Evolutionary conservation across 1,140 invertebrate genomes (phyloP).

Genomic region (Cataglyphis hispanica): DNA sequence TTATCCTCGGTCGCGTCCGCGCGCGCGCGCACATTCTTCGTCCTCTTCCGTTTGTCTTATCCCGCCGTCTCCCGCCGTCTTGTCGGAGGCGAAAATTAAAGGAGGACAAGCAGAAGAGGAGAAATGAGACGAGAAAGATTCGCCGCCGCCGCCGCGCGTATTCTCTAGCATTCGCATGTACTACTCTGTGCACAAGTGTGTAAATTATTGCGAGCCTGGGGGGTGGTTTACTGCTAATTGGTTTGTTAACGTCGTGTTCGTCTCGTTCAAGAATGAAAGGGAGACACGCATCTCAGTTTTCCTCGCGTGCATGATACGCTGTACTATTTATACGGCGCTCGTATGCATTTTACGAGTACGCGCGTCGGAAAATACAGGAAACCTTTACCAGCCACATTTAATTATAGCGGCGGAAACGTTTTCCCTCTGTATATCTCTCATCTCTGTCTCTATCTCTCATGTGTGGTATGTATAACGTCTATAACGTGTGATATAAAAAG

Average conservation of each 20-base stretch:
- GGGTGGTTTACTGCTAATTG: slow-evolving; percentile 84
- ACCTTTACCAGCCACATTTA: slow-evolving; percentile 55
- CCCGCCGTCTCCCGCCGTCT: slow-evolving; percentile 1
- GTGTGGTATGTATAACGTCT: neutral
- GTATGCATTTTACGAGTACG: slow-evolving; percentile 46
- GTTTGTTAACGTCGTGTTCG: slow-evolving; percentile 82
- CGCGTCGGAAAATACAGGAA: slow-evolving; percentile 50
- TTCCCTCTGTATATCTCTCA: neutral
- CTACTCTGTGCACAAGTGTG: slow-evolving; percentile 66
- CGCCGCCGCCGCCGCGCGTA: slow-evolving; percentile 13
- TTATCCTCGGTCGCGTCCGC: no score
- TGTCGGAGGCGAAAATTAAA: slow-evolving; percentile 38
- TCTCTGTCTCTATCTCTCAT: slow-evolving; percentile 3
- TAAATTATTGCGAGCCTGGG: slow-evolving; percentile 76
- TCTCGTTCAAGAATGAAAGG: slow-evolving; percentile 43
- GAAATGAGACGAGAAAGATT: slow-evolving; percentile 34
- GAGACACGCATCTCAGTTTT: slow-evolving; percentile 22
- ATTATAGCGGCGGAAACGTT: slow-evolving; percentile 48
- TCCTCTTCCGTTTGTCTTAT: slow-evolving; percentile 2
- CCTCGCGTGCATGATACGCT: slow-evolving; percentile 27
- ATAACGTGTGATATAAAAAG: neutral
- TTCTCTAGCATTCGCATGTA: neutral
- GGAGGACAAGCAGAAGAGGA: neutral
- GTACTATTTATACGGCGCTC: slow-evolving; percentile 2
- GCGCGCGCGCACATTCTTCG: neutral